phyloP scores from a whole-genome alignment of 2,888 invertebrate genomes.

The Plutella xylostella region DNA sequence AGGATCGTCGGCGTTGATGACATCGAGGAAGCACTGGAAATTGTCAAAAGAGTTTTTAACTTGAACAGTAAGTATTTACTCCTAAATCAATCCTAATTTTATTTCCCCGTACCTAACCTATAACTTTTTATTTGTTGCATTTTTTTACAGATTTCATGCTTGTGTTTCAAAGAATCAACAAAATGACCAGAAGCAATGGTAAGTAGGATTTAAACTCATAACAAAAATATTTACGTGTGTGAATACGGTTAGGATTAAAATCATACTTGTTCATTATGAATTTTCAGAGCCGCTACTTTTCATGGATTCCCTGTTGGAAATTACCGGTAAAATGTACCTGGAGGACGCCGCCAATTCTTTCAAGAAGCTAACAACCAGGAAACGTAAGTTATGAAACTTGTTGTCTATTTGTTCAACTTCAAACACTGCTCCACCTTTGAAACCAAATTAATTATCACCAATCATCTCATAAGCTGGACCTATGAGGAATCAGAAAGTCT shows the following conservation, averaged over 20 bases:
- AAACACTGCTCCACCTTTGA: no score
- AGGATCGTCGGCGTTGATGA: slow-evolving; percentile 24
- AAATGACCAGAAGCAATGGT: slow-evolving; percentile 29
- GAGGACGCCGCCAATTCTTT: slow-evolving; percentile 26
- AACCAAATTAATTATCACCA: no score
- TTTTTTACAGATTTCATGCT: slow-evolving; percentile 19
- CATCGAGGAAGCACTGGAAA: slow-evolving; percentile 24
- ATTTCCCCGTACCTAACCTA: no score
- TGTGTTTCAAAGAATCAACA: slow-evolving; percentile 31
- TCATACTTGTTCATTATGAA: background rate
- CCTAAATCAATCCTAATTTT: no score
- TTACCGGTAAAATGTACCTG: slow-evolving; percentile 29
- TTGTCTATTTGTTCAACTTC: no score
- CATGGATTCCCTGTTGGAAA: slow-evolving; percentile 29
- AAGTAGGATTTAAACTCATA: background rate
- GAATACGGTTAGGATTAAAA: background rate
- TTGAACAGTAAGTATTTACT: slow-evolving; percentile 37
- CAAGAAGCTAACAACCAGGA: slow-evolving; percentile 24
- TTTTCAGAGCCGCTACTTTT: slow-evolving; percentile 28
- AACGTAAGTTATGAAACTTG: no score
- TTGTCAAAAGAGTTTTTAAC: slow-evolving; percentile 27
- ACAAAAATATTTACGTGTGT: background rate
- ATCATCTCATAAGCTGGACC: no score
- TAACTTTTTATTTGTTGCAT: no score
- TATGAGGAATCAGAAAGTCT: no score